These are phyloP conservation scores for Achroia grisella DNA, from an alignment of 1,140 invertebrate genomes.

Conservation along the genomic window DNA sequence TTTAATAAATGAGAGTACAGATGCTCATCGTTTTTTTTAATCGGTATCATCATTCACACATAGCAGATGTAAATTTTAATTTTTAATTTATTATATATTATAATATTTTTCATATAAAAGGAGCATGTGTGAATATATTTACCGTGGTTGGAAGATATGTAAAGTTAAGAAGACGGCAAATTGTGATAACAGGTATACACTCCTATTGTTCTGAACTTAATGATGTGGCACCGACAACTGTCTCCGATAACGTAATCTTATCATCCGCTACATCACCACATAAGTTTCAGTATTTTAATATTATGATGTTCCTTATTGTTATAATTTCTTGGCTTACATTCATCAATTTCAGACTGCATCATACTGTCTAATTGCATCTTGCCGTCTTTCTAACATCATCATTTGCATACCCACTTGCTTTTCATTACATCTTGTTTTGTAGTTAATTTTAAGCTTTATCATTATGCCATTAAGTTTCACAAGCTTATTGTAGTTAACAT, in stretches of 20 bases:
- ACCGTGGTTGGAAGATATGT: conserved; percentile 27
- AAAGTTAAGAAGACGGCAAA: conserved; percentile 64
- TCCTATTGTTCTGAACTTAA: conserved; percentile 28
- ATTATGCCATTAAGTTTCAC: conserved; percentile 1
- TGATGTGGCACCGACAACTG: conserved; percentile 69
- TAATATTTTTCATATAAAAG: neutral
- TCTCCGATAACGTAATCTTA: conserved; percentile 24
- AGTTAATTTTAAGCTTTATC: conserved; percentile 13
- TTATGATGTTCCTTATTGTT: conserved; percentile 17
- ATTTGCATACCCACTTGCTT: conserved; percentile 23
- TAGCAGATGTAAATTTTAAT: no score
- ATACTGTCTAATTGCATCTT: conserved; percentile 64
- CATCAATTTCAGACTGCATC: conserved; percentile 59
- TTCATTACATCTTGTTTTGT: conserved; percentile 23
- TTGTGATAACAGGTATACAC: conserved; percentile 50
- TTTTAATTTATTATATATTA: no score
- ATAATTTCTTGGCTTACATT: conserved; percentile 53
- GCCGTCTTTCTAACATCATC: conserved; percentile 64
- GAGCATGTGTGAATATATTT: conserved; percentile 27
- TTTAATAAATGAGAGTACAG: no score
- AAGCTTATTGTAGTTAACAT: neutral
- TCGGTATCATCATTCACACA: no score
- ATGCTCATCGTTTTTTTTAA: no score
- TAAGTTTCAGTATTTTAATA: conserved; percentile 39
- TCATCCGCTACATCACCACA: conserved; percentile 58